Conservation (phyloP, 2,797 vertebrate genomes). For the Enteromius mattozi region DNA sequence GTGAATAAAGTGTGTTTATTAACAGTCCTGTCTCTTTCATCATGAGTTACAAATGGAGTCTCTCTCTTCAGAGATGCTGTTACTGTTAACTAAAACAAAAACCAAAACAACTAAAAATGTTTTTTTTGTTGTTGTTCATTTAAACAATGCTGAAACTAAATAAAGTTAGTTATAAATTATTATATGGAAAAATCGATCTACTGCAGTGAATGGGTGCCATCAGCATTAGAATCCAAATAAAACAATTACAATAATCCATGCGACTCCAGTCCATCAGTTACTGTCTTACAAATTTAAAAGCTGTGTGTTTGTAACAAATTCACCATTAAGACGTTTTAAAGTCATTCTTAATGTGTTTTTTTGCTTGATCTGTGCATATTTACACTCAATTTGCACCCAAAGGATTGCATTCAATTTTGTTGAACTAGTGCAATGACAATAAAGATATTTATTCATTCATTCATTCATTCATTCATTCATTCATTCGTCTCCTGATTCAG, state of each 20-base stretch:
- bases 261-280: neutral
- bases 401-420: too few species aligned
- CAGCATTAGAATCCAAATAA: neutral
- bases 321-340: neutral
- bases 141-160: neutral
- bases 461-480: too few species aligned
- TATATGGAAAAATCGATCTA: neutral
- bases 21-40: neutral
- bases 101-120: neutral
- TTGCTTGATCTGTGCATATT: neutral
- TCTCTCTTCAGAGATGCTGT: neutral
- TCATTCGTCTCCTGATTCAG: neutral
- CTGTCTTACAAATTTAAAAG: too few species aligned
- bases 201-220: neutral
- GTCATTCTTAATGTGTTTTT: neutral
- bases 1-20: neutral
- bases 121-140: neutral
- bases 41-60: neutral
- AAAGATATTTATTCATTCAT: too few species aligned
- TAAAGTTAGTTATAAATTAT: neutral
- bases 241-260: neutral
- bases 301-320: neutral
- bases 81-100: neutral
- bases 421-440: too few species aligned
- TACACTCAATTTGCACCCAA: neutral